Evolutionary conservation across 2,797 vertebrate species (phyloP).

Genomic region (Silurus aristotelis): DNA sequence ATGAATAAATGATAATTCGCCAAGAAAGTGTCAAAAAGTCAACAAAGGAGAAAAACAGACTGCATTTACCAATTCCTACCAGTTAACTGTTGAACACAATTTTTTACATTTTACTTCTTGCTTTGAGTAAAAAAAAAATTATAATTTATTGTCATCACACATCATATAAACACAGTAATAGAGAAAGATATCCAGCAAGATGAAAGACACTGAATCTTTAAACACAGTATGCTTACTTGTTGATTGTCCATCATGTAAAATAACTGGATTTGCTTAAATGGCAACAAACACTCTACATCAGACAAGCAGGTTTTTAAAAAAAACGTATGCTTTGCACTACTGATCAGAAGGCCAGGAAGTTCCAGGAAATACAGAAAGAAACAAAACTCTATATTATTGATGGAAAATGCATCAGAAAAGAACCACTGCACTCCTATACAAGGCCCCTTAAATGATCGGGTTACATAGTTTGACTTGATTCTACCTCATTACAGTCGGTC

Average conservation of each 20-base stretch:
- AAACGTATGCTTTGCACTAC: background rate
- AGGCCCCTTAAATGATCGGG: background rate
- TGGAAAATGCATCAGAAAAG: background rate
- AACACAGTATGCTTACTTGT: background rate
- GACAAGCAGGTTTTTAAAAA: background rate
- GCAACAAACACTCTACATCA: background rate
- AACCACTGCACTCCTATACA: background rate
- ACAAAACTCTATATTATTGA: background rate
- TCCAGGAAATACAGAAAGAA: too few species aligned
- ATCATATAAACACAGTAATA: background rate
- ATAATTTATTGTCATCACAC: background rate
- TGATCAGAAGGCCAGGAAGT: background rate
- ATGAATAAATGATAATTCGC: background rate
- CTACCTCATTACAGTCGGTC: background rate
- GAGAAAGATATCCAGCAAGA: background rate
- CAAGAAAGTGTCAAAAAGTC: background rate
- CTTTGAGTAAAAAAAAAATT: background rate
- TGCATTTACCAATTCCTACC: background rate
- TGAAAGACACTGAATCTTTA: background rate
- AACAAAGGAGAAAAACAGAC: background rate
- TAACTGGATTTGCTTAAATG: background rate
- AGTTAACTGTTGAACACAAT: background rate
- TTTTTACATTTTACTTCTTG: background rate
- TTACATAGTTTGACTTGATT: background rate
- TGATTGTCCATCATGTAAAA: background rate